Evolutionary conservation across 2,888 invertebrate species (phyloP).

Genomic region (Myopa testacea): DNA sequence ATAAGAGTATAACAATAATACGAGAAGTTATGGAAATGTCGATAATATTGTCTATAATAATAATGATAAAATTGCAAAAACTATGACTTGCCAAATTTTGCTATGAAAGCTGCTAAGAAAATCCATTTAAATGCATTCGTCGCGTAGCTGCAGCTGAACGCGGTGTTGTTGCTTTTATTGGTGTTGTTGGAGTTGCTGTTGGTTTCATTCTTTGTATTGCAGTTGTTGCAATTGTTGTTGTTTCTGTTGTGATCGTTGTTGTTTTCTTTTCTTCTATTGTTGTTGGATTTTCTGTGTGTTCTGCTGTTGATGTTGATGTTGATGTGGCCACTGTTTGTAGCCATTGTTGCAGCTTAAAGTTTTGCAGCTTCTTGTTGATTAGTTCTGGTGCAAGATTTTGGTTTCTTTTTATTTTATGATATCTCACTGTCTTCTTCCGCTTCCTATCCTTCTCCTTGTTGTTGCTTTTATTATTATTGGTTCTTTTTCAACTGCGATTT

Average conservation of each 20-base stretch:
- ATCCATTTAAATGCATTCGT: conserved; percentile 44
- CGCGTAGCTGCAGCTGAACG: conserved; percentile 9
- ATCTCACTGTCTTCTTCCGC: neutral
- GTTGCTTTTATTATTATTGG: neutral
- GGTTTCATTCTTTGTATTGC: conserved; percentile 43
- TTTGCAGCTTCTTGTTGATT: conserved; percentile 14
- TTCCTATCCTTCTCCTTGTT: neutral
- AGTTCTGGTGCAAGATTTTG: neutral
- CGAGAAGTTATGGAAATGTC: neutral
- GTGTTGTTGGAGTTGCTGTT: neutral
- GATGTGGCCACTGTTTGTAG: conserved; percentile 28
- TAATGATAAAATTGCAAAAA: neutral
- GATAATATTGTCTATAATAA: neutral
- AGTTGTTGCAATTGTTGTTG: too few species aligned
- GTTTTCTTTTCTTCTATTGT: conserved; percentile 36
- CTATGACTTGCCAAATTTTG: conserved; percentile 41
- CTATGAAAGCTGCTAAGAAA: conserved; percentile 35
- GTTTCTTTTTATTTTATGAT: neutral
- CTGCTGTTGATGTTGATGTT: neutral
- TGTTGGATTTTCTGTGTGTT: conserved; percentile 42
- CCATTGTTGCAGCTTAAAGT: conserved; percentile 24
- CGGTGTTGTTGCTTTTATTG: conserved; percentile 13
- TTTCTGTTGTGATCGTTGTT: conserved; percentile 43
- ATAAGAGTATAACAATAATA: too few species aligned
- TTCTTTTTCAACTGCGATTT: neutral